Conservation (phyloP, 2,797 vertebrate genomes). For the Brotula barbata region DNA sequence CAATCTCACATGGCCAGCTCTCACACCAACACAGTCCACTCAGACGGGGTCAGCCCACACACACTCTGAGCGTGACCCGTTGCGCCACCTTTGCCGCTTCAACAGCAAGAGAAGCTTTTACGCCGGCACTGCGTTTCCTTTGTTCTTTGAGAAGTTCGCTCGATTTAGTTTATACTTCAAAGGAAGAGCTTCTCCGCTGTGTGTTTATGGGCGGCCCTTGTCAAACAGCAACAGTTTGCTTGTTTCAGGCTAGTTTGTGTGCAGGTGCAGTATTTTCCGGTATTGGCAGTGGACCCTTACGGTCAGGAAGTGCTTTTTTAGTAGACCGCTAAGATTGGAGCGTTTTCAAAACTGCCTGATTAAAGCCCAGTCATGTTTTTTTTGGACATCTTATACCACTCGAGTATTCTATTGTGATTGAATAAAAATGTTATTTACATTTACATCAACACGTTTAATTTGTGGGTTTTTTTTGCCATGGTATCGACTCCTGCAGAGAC, state of each 20-base stretch:
- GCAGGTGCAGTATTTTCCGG: slow-evolving; percentile 35
- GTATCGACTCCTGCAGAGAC: no score
- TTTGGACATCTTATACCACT: slow-evolving; percentile 28
- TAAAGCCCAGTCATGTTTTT: slow-evolving; percentile 9
- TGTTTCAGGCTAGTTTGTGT: slow-evolving; percentile 48
- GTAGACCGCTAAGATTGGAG: slow-evolving; percentile 31
- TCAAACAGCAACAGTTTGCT: slow-evolving; percentile 50
- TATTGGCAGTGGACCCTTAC: slow-evolving; percentile 46
- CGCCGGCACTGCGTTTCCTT: slow-evolving; percentile 50
- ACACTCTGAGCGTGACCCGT: slow-evolving; percentile 9
- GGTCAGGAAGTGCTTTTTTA: slow-evolving; percentile 50
- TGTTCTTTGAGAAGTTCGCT: slow-evolving; percentile 49
- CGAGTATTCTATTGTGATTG: slow-evolving; percentile 17
- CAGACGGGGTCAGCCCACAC: slow-evolving; percentile 40
- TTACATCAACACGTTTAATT: slow-evolving; percentile 54
- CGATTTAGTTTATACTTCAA: slow-evolving; percentile 67
- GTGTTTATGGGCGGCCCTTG: slow-evolving; percentile 54
- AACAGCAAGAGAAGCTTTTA: slow-evolving; percentile 63
- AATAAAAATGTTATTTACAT: slow-evolving; percentile 50
- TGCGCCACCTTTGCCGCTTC: slow-evolving; percentile 41
- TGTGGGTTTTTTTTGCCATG: slow-evolving; percentile 44
- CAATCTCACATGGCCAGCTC: no score
- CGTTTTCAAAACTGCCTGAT: slow-evolving; percentile 22
- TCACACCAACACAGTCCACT: slow-evolving; percentile 29
- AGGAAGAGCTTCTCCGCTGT: slow-evolving; percentile 41